Percentiles rank a stretch among this genome's conserved stretches.
These are phyloP conservation scores for Pangasius mekongensis DNA, from an alignment of 2,797 vertebrate species.

Conservation along the genomic window DNA sequence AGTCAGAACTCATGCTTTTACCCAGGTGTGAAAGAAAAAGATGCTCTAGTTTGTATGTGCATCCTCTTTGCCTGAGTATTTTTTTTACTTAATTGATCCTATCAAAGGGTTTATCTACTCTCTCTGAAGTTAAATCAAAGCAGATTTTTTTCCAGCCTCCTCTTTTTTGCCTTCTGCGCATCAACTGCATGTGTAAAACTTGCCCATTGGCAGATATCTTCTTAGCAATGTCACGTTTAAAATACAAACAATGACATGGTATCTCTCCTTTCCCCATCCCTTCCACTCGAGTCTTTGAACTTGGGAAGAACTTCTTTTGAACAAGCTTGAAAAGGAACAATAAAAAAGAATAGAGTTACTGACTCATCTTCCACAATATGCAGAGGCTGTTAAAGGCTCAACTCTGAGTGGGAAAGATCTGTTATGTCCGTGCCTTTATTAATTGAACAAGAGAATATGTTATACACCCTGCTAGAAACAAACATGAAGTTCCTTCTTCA, in stretches of 20 bases:
- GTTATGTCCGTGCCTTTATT: constrained; percentile 51
- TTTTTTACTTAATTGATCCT: constrained; percentile 30
- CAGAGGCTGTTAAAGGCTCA: constrained; percentile 33
- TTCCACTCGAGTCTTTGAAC: constrained; percentile 55
- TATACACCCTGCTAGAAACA: constrained; percentile 55
- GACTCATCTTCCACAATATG: constrained; percentile 45
- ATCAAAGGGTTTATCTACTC: constrained; percentile 4
- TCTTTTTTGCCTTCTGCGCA: constrained; percentile 47
- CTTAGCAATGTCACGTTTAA: constrained; percentile 50
- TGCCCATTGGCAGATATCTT: constrained; percentile 42
- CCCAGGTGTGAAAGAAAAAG: not conserved
- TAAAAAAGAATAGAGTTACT: constrained; percentile 52
- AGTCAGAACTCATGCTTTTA: not conserved
- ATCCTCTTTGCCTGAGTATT: constrained; percentile 24
- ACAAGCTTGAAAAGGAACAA: constrained; percentile 54
- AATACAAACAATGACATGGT: constrained; percentile 48
- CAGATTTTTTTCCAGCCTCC: constrained; percentile 40
- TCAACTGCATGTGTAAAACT: constrained; percentile 25
- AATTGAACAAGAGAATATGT: constrained; percentile 44
- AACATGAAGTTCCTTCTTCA: constrained; percentile 68
- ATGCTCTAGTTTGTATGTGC: not conserved
- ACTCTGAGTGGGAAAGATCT: constrained; percentile 26
- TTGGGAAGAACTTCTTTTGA: constrained; percentile 49
- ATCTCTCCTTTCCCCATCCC: constrained; percentile 43
- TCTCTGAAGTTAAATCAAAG: constrained; percentile 51